These are phyloP conservation scores for Chrysolina americana DNA, from an alignment of 2,888 invertebrate genomes.

Conservation along the genomic window DNA sequence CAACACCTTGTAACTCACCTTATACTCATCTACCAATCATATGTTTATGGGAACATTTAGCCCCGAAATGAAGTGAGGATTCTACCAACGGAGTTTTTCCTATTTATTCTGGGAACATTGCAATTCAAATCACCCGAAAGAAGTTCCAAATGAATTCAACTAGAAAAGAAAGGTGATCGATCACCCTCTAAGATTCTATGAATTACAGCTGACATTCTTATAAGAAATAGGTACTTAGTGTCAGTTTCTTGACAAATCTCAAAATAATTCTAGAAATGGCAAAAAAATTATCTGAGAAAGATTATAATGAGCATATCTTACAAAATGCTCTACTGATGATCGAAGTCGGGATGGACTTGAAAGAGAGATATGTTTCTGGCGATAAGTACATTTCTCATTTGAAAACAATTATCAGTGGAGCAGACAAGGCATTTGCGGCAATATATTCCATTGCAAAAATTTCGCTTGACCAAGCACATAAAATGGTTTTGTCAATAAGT, in stretches of 20 bases:
- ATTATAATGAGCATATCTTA: constrained; percentile 49
- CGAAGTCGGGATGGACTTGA: constrained; percentile 68
- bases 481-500: constrained; percentile 56
- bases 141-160: too few relatives aligned
- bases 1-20: too few relatives aligned
- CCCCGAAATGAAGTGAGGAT: too few relatives aligned
- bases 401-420: constrained; percentile 63
- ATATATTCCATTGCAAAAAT: constrained; percentile 64
- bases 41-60: too few relatives aligned
- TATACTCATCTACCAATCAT: too few relatives aligned
- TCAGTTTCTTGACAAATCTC: background rate
- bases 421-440: constrained; percentile 64
- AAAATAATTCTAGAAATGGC: background rate
- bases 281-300: constrained; percentile 2
- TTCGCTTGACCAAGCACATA: constrained; percentile 64
- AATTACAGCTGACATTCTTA: background rate
- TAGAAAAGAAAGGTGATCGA: too few relatives aligned
- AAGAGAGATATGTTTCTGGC: constrained; percentile 64
- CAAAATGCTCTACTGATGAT: constrained; percentile 66
- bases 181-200: background rate
- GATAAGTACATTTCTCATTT: constrained; percentile 68
- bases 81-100: too few relatives aligned
- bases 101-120: too few relatives aligned
- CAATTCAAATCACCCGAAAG: too few relatives aligned
- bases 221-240: too few relatives aligned